Evolutionary conservation across 2,888 invertebrate species (phyloP), one percentile per base, ranked within the genome.

Genomic region (Caenorhabditis sp.): DNA sequence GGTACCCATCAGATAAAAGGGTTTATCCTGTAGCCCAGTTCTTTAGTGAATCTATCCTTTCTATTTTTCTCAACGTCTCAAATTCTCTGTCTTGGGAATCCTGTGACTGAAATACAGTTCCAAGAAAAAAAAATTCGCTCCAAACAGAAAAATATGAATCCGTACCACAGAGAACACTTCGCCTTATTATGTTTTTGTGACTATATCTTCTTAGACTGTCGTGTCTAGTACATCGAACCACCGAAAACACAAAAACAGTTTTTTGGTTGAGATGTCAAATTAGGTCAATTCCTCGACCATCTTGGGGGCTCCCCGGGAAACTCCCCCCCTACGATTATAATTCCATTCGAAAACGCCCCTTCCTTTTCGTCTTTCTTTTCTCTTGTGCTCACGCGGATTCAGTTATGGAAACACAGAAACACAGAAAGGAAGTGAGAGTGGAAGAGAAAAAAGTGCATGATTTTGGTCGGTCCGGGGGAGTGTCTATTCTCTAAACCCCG

Each of bases 371-470:
- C 16, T 47, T 26, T 47, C 5, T 26, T n/a, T 44, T 64, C 22
- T 26, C 2, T 47, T 64, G 10, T 59, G 61, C 74, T 68, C 75
- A 76, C 75, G 66, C 26, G 75, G 75, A 68, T 68, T 68, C 75
- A 41, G 74, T 66, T 56, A 75, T 66, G 49, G 68, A 64, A 63
- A 59, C 66, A 66, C 41, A 47, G 47, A 47, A 47, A 75, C 56
- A 74, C 64, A 74, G 51, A 73, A 28, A 31, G 51, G 31, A 63
- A 54, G 24, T 44, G 64, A 47, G 24, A 63, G 54, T 16, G 22
- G 16, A 22, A 59, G 47, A 76, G 47, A 58, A 66, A 74, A 64
- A 76, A 76, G 75, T 76, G 75, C 75, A 76, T 76, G 75, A 76
- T 76, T 75, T 69, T 35, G 69, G 47, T 47, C 47, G 47, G 38